Conservation (phyloP, 2,797 vertebrate species). For the Fratercula arctica region DNA sequence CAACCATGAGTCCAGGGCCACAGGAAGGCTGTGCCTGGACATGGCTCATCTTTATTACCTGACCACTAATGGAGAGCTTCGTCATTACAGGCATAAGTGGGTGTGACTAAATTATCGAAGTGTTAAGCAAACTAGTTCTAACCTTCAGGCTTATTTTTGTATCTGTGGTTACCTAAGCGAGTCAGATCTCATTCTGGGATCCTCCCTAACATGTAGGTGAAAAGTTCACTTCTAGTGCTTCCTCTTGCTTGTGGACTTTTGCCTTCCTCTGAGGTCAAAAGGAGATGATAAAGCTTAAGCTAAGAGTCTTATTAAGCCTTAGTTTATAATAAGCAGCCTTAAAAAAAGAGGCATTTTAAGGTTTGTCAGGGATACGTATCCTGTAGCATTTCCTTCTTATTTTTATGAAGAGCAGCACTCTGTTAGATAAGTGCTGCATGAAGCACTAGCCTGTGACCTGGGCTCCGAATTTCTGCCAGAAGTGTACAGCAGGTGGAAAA, state of each 20-base stretch:
- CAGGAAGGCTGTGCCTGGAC: background rate
- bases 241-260: background rate
- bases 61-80: background rate
- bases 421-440: background rate
- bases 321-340: background rate
- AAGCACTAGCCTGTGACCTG: background rate
- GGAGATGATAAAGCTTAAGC: background rate
- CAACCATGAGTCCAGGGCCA: fast-evolving
- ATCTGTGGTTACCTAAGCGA: background rate
- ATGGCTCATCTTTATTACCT: background rate
- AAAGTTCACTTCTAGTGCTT: background rate
- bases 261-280: background rate
- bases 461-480: background rate
- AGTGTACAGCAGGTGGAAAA: background rate
- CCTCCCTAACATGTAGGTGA: background rate
- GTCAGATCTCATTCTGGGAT: background rate
- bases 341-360: background rate
- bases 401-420: background rate
- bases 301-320: background rate
- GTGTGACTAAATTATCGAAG: background rate
- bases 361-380: background rate
- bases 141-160: background rate
- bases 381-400: background rate
- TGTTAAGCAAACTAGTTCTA: background rate
- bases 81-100: background rate